These are phyloP conservation scores for Anagrus nilaparvatae DNA, from an alignment of 1,140 invertebrate genomes.

Conservation along the genomic window DNA sequence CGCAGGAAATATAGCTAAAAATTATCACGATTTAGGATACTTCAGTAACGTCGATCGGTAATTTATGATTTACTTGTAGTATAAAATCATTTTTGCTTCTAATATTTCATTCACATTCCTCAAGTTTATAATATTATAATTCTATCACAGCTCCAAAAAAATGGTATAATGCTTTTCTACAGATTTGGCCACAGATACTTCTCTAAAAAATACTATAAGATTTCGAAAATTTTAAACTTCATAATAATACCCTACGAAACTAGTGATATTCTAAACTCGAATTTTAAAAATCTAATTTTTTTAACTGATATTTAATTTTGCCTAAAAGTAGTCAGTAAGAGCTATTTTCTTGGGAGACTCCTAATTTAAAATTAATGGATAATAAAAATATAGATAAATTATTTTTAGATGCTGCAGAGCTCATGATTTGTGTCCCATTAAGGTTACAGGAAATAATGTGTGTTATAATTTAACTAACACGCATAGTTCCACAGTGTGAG, in stretches of 20 bases:
- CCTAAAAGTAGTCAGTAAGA: background rate
- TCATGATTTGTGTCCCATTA: constrained; percentile 63
- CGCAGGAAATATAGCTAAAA: constrained; percentile 66
- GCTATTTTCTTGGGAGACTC: too few species aligned
- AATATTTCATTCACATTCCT: background rate
- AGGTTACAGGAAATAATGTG: constrained; percentile 54
- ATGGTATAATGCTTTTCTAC: background rate
- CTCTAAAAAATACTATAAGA: background rate
- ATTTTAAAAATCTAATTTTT: background rate
- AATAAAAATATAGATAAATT: background rate
- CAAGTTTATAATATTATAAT: background rate
- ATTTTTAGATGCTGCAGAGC: constrained; percentile 54
- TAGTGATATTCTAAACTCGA: background rate
- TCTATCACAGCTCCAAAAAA: constrained; percentile 3
- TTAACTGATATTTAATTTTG: background rate
- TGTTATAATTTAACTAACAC: constrained; percentile 68
- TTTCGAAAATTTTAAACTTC: background rate
- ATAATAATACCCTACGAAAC: background rate
- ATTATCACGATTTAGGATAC: constrained; percentile 71
- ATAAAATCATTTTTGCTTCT: background rate
- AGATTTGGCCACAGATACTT: background rate
- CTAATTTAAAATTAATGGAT: background rate
- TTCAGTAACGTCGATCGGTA: constrained; percentile 58
- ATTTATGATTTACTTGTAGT: background rate
- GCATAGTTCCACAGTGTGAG: constrained; percentile 66